Evolutionary conservation across 2,113 vertebrate genomes (phyloP).

Genomic region (Myiozetetes cayanensis): DNA sequence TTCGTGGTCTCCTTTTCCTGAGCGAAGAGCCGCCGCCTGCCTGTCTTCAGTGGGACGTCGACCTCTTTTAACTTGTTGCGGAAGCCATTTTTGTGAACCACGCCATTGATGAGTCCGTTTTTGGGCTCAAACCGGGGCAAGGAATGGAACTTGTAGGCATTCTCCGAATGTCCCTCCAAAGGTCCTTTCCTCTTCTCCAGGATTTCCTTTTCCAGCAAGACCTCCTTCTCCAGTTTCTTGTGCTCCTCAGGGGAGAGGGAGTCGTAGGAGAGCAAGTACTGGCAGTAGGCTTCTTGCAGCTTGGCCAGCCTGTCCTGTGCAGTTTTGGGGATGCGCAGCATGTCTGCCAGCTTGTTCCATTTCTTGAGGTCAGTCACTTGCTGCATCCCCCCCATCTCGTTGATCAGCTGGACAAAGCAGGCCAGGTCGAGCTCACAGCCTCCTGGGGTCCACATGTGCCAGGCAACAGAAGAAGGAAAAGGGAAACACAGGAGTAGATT

Average conservation of each 20-base stretch:
- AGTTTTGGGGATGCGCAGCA: slow-evolving; percentile 94
- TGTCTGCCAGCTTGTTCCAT: slow-evolving; percentile 97
- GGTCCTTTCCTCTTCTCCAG: slow-evolving; percentile 93
- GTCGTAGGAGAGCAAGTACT: slow-evolving; percentile 98
- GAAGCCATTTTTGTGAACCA: slow-evolving; percentile 85
- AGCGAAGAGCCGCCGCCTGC: slow-evolving; percentile 94
- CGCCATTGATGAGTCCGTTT: slow-evolving; percentile 84
- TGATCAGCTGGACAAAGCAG: slow-evolving; percentile 96
- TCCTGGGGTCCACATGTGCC: slow-evolving; percentile 58
- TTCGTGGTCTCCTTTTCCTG: slow-evolving; percentile 93
- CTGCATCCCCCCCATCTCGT: slow-evolving; percentile 99
- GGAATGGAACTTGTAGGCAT: slow-evolving; percentile 80
- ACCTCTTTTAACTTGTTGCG: slow-evolving; percentile 90
- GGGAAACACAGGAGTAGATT: slow-evolving; percentile 16
- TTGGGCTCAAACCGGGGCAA: slow-evolving; percentile 96
- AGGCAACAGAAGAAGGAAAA: background rate
- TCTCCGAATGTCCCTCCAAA: slow-evolving; percentile 90
- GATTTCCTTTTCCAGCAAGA: slow-evolving; percentile 92
- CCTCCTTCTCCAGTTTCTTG: slow-evolving; percentile 87
- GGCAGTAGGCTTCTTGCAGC: slow-evolving; percentile 98
- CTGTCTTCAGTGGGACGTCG: slow-evolving; percentile 87
- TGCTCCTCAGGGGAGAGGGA: slow-evolving; percentile 90
- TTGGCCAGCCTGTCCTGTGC: slow-evolving; percentile 99
- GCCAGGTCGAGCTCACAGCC: slow-evolving; percentile 98
- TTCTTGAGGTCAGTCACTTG: slow-evolving; percentile 99